Evolutionary conservation across 2,113 vertebrate species (phyloP).

Genomic region (Hoplias malabaricus): DNA sequence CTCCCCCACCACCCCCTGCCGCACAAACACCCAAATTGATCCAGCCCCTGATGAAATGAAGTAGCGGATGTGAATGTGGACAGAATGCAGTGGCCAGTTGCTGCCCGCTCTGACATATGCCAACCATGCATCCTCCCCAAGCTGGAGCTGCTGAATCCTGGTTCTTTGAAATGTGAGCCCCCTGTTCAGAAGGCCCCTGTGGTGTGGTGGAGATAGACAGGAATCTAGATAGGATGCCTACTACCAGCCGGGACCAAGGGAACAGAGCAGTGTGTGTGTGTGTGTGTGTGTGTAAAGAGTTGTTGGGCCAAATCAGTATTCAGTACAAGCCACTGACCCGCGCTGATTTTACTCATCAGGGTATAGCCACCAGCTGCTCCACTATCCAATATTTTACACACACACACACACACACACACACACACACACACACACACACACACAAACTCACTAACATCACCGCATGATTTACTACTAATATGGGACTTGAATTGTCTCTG

Average conservation of each 20-base stretch:
- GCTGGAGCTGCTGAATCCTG: neutral
- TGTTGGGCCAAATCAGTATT: conserved; percentile 15
- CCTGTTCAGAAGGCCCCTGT: neutral
- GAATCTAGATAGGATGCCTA: neutral
- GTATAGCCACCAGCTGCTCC: conserved; percentile 20
- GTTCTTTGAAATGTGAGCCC: conserved; percentile 11
- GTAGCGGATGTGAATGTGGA: neutral
- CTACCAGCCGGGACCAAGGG: neutral
- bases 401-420: neutral
- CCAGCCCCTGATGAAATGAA: neutral
- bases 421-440: neutral
- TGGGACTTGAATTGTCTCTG: neutral
- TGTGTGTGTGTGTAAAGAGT: neutral
- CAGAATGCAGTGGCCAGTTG: neutral
- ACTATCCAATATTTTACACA: neutral
- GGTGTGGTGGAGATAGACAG: neutral
- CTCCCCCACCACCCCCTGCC: too few relatives aligned
- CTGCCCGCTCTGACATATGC: neutral
- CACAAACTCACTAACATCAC: neutral
- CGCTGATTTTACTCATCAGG: conserved; percentile 12
- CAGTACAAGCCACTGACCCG: neutral
- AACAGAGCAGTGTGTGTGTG: neutral
- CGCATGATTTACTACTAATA: neutral
- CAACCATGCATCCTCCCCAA: neutral
- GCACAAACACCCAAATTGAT: too few relatives aligned